These are phyloP conservation scores for Drosophila yooni DNA, from an alignment of 2,888 invertebrate genomes.

Conservation along the genomic window DNA sequence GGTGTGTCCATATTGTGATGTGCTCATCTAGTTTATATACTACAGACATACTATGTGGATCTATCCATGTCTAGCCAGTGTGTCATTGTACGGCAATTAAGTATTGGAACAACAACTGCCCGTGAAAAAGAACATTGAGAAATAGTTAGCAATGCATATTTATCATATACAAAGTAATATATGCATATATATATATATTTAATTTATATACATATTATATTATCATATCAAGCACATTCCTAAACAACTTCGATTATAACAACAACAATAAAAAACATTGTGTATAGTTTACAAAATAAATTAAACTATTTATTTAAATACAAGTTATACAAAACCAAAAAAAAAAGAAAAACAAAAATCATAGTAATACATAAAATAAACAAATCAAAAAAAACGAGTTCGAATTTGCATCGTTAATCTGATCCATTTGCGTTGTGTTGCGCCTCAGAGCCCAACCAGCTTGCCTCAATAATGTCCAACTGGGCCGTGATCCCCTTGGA, in stretches of 20 bases:
- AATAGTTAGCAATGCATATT: slow-evolving; percentile 26
- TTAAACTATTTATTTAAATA: slow-evolving; percentile 78
- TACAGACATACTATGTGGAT: not conserved
- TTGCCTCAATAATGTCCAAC: slow-evolving; percentile 83
- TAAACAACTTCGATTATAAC: slow-evolving; percentile 50
- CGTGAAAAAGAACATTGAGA: slow-evolving; percentile 28
- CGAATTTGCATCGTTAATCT: not conserved
- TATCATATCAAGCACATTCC: slow-evolving; percentile 68
- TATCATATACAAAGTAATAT: slow-evolving; percentile 14
- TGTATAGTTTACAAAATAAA: slow-evolving; percentile 74
- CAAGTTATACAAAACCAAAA: slow-evolving; percentile 50
- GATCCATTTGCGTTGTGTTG: not conserved
- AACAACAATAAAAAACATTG: slow-evolving; percentile 21
- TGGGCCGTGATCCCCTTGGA: slow-evolving; percentile 83
- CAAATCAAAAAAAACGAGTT: slow-evolving; percentile 27
- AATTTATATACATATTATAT: slow-evolving; percentile 40
- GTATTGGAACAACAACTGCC: slow-evolving; percentile 69
- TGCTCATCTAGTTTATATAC: slow-evolving; percentile 56
- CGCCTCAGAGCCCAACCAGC: slow-evolving; percentile 81
- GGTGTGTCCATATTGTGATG: slow-evolving; percentile 78
- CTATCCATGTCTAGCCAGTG: slow-evolving; percentile 50
- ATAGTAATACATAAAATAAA: slow-evolving; percentile 9
- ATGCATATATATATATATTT: slow-evolving; percentile 40
- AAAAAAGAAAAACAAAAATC: slow-evolving; percentile 19
- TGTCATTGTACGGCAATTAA: slow-evolving; percentile 34